Conservation (phyloP, 2,113 vertebrate species). For the Microcebus ravelobensis region DNA sequence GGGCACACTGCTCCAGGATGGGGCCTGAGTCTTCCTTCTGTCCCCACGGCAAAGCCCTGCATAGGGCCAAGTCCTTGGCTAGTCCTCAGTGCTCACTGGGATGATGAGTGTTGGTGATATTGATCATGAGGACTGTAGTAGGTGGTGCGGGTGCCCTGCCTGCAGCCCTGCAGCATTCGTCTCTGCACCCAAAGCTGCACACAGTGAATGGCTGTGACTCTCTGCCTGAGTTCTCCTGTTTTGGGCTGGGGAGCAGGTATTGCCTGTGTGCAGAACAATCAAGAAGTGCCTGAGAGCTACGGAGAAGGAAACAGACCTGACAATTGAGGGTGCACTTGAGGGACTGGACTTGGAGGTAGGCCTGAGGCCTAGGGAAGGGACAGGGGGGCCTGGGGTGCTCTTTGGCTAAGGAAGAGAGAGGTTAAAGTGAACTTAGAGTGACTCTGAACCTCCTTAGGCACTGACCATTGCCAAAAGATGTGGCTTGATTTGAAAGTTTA, state of each 20-base stretch:
- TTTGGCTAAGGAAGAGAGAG: neutral
- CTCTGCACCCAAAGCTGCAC: neutral
- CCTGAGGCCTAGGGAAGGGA: neutral
- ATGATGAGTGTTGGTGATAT: neutral
- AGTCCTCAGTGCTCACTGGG: neutral
- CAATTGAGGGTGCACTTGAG: neutral
- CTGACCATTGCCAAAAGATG: neutral
- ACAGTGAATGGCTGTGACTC: neutral
- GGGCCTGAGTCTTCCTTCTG: neutral
- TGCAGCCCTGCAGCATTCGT: neutral
- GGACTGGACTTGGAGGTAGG: neutral
- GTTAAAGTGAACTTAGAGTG: neutral
- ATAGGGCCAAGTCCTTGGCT: neutral
- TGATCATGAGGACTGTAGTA: neutral
- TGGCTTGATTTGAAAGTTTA: conserved; percentile 16
- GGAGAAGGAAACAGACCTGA: neutral
- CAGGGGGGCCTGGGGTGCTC: neutral
- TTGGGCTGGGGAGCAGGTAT: neutral
- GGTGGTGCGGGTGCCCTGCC: neutral
- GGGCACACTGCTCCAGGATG: neutral
- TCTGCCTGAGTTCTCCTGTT: neutral
- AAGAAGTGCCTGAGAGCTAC: neutral
- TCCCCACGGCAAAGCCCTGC: neutral
- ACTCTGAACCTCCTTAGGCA: neutral
- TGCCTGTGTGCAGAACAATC: neutral